Conservation (phyloP, 2,797 vertebrate genomes). For the Cynodonichthys magdalenae region DNA sequence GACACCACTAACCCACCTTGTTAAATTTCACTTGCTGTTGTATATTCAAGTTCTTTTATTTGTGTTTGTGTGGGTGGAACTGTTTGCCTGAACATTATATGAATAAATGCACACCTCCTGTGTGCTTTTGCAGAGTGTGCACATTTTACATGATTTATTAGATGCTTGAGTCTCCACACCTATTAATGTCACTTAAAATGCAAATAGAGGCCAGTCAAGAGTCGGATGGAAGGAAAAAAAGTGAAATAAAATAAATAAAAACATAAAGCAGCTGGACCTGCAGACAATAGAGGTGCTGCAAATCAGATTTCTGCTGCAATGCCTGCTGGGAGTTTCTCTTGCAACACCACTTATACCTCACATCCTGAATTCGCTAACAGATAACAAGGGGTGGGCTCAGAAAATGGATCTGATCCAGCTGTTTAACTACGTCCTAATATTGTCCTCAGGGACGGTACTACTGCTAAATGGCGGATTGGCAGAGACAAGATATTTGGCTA, state of each 20-base stretch:
- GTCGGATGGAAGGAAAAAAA: conserved; percentile 37
- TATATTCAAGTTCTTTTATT: not conserved
- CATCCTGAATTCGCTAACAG: conserved; percentile 55
- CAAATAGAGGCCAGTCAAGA: conserved; percentile 75
- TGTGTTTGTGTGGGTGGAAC: conserved; percentile 8
- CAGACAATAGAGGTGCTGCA: conserved; percentile 57
- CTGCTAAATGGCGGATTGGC: conserved; percentile 64
- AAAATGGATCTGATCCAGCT: conserved; percentile 66
- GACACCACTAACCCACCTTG: conserved; percentile 16
- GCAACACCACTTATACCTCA: conserved; percentile 56
- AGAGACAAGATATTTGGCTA: conserved; percentile 59
- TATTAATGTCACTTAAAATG: conserved; percentile 77
- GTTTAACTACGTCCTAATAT: conserved; percentile 69
- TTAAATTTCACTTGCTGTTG: conserved; percentile 18
- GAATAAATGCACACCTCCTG: conserved; percentile 11
- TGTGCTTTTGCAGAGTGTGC: conserved; percentile 60
- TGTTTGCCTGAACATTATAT: conserved; percentile 24
- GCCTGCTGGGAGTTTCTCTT: conserved; percentile 66
- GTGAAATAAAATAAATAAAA: conserved; percentile 3
- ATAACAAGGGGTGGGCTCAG: conserved; percentile 70
- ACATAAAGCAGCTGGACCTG: conserved; percentile 63
- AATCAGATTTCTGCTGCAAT: conserved; percentile 68
- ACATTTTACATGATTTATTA: conserved; percentile 68
- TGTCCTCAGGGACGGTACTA: conserved; percentile 58
- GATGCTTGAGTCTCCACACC: conserved; percentile 51